phyloP scores from a whole-genome alignment of 1,140 invertebrate genomes.

The Philotrypesis tridentata region DNA sequence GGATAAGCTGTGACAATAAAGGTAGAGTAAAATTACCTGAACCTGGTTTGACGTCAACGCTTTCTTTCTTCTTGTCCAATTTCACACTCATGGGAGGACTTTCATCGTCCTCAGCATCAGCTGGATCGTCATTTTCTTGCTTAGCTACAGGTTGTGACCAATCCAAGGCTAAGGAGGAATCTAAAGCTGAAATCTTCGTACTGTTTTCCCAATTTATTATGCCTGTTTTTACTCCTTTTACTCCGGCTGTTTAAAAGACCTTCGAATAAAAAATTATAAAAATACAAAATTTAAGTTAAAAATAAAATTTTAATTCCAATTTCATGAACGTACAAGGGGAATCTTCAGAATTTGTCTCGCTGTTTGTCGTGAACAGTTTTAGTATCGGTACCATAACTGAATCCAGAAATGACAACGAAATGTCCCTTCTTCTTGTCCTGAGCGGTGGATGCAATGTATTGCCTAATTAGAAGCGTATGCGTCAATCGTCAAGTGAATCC shows the following conservation, averaged over 20 bases:
- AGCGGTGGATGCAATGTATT: conserved; percentile 81
- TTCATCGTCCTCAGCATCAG: conserved; percentile 73
- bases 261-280: conserved; percentile 55
- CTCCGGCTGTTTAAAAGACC: conserved; percentile 74
- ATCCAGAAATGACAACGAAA: conserved; percentile 79
- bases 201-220: conserved; percentile 77
- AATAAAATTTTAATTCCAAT: not conserved
- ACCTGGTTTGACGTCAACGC: conserved; percentile 70
- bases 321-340: conserved; percentile 71
- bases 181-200: conserved; percentile 51
- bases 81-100: conserved; percentile 79
- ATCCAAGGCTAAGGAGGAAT: conserved; percentile 73
- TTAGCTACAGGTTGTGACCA: conserved; percentile 79
- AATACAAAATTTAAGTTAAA: not conserved
- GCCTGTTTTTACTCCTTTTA: conserved; percentile 77
- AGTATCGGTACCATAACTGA: conserved; percentile 77
- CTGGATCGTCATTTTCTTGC: conserved; percentile 78
- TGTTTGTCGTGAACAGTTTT: conserved; percentile 77
- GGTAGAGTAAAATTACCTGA: conserved; percentile 53
- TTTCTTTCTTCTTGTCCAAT: conserved; percentile 72
- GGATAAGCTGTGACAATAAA: conserved; percentile 18
- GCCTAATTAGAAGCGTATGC: conserved; percentile 94
- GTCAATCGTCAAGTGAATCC: conserved; percentile 98
- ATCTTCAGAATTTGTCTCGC: conserved; percentile 74
- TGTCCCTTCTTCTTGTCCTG: conserved; percentile 79